These are phyloP conservation scores for Gobionotothen gibberifrons DNA, from an alignment of 2,797 vertebrate species.

Conservation along the genomic window DNA sequence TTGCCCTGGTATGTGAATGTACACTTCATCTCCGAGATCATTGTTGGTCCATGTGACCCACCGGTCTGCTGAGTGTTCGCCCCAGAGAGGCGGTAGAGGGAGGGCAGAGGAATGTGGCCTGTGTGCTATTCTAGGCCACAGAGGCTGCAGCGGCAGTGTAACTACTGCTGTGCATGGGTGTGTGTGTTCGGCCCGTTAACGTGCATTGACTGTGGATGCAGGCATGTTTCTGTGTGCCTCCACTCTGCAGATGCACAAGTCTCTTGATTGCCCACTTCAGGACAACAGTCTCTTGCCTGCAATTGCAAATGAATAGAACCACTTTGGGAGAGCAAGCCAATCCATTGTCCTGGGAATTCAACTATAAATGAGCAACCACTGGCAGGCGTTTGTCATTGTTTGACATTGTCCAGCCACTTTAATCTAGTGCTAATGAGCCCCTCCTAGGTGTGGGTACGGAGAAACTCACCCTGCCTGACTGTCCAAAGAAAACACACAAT, in stretches of 20 bases:
- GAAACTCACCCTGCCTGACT: slow-evolving; percentile 69
- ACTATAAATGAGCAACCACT: slow-evolving; percentile 65
- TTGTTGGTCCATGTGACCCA: slow-evolving; percentile 79
- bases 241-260: slow-evolving; percentile 55
- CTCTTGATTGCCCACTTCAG: slow-evolving; percentile 72
- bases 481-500: slow-evolving; percentile 66
- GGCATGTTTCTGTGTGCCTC: slow-evolving; percentile 21
- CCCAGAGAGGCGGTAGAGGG: slow-evolving; percentile 64
- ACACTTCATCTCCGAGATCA: slow-evolving; percentile 68
- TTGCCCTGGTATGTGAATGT: slow-evolving; percentile 42
- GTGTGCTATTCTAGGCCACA: slow-evolving; percentile 81
- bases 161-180: slow-evolving; percentile 51
- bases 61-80: slow-evolving; percentile 68
- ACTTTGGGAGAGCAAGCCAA: slow-evolving; percentile 55
- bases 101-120: slow-evolving; percentile 79
- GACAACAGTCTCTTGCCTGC: slow-evolving; percentile 64
- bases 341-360: slow-evolving; percentile 69
- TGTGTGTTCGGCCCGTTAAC: slow-evolving; percentile 31
- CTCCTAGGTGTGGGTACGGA: slow-evolving; percentile 65
- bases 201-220: slow-evolving; percentile 41
- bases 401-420: slow-evolving; percentile 73
- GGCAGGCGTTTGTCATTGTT: slow-evolving; percentile 70
- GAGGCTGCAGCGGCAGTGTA: slow-evolving; percentile 60
- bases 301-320: slow-evolving; percentile 71
- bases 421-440: slow-evolving; percentile 71